A percentile compares a stretch with the other conserved stretches of the same genome.
Evolutionary conservation across 2,888 invertebrate genomes (phyloP).

Genomic region (Neuroscelio doddi): DNA sequence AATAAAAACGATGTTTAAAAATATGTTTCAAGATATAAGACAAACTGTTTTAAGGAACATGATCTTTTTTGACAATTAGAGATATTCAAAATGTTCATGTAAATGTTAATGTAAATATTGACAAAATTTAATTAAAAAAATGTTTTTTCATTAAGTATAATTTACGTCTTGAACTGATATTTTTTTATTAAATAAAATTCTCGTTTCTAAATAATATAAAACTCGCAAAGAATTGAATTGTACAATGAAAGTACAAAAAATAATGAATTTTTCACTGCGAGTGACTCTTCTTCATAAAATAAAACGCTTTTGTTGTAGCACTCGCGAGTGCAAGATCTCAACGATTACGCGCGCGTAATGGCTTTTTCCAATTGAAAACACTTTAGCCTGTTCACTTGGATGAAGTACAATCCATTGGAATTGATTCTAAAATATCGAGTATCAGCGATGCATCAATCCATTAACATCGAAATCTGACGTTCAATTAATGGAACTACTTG

Average conservation of each 20-base stretch:
- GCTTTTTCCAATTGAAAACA: slow-evolving; percentile 18
- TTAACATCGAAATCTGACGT: slow-evolving; percentile 20
- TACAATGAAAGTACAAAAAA: neutral
- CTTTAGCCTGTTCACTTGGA: slow-evolving; percentile 10
- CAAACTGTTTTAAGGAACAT: neutral
- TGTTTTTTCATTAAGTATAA: neutral
- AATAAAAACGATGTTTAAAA: neutral
- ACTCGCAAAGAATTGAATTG: neutral
- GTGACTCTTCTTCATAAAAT: neutral
- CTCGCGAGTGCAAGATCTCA: neutral
- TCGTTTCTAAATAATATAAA: neutral
- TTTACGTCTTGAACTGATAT: neutral
- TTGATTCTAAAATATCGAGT: slow-evolving; percentile 20
- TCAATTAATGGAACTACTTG: slow-evolving; percentile 29
- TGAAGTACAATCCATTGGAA: slow-evolving; percentile 17
- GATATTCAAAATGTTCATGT: too few relatives aligned
- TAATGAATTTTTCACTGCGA: neutral
- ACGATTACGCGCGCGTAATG: slow-evolving; percentile 16
- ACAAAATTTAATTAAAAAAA: neutral
- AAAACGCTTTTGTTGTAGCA: neutral
- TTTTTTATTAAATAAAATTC: slow-evolving; percentile 2
- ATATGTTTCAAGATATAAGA: too few relatives aligned
- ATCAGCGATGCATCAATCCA: slow-evolving; percentile 23
- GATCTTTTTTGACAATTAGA: neutral
- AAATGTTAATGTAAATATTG: too few relatives aligned